Evolutionary conservation across 2,113 vertebrate genomes (phyloP).

Genomic region (Anser cygnoides): DNA sequence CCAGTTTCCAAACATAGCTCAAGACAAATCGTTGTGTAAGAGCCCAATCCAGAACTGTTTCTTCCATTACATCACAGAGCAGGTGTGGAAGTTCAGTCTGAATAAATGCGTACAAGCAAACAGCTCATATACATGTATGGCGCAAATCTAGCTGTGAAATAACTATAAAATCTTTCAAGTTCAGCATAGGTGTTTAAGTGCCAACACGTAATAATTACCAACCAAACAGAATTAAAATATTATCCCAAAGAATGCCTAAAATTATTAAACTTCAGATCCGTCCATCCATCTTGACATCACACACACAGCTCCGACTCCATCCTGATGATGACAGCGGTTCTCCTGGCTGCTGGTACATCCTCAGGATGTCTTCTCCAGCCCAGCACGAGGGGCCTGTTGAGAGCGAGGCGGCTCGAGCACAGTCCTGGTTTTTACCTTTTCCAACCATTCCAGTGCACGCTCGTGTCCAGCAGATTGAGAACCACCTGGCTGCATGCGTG

Average conservation of each 20-base stretch:
- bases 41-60: not conserved
- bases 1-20: not conserved
- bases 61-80: not conserved
- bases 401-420: not conserved
- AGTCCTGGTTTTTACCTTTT: not conserved
- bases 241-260: not conserved
- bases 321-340: not conserved
- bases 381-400: fast-evolving
- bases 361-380: not conserved
- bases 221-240: not conserved
- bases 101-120: not conserved
- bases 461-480: not conserved
- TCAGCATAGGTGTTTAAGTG: not conserved
- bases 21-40: not conserved
- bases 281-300: not conserved
- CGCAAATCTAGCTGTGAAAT: not conserved
- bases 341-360: no score
- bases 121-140: not conserved
- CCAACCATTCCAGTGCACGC: not conserved
- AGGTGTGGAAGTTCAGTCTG: not conserved
- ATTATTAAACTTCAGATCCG: not conserved
- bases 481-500: not conserved
- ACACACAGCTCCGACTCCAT: not conserved
- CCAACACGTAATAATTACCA: fast-evolving
- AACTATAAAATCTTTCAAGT: not conserved